Conservation (phyloP, 1,140 invertebrate species). For the Helicoverpa armigera region DNA sequence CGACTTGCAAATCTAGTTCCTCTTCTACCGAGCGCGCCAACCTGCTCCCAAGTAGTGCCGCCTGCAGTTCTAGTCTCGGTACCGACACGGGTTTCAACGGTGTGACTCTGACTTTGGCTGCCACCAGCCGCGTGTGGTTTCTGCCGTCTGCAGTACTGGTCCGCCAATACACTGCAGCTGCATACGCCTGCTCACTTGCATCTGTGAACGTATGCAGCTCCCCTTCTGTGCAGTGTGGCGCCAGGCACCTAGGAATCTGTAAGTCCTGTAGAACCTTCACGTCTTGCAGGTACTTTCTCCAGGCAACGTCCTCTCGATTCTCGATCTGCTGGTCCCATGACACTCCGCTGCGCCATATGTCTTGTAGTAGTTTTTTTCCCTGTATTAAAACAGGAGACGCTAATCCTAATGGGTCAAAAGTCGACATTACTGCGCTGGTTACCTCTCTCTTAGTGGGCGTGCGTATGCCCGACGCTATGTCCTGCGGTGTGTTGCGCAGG, state of each 20-base stretch:
- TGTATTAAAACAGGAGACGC: too few species aligned
- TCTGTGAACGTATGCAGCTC: constrained; percentile 59
- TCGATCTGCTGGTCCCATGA: constrained; percentile 70
- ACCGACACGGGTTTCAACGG: constrained; percentile 52
- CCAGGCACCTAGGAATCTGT: constrained; percentile 43
- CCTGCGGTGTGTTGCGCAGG: background rate
- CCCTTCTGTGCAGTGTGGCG: constrained; percentile 17
- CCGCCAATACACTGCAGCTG: constrained; percentile 51
- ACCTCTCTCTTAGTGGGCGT: constrained; percentile 43
- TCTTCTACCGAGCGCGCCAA: constrained; percentile 22
- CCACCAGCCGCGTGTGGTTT: constrained; percentile 28
- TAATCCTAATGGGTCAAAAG: too few species aligned
- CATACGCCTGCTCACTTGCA: constrained; percentile 56
- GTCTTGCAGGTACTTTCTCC: constrained; percentile 12
- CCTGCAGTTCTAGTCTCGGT: constrained; percentile 56
- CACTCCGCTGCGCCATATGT: constrained; percentile 24
- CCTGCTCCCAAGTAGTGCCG: constrained; percentile 46
- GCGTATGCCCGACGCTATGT: background rate
- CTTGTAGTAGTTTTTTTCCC: too few species aligned
- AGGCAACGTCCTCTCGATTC: background rate
- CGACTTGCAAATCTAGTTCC: constrained; percentile 38
- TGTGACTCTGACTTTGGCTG: constrained; percentile 53
- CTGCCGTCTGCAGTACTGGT: background rate
- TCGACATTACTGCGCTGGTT: too few species aligned
- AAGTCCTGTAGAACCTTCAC: constrained; percentile 6